These are phyloP conservation scores for Colletes collaris DNA, from an alignment of 2,888 invertebrate species.

Conservation along the genomic window DNA sequence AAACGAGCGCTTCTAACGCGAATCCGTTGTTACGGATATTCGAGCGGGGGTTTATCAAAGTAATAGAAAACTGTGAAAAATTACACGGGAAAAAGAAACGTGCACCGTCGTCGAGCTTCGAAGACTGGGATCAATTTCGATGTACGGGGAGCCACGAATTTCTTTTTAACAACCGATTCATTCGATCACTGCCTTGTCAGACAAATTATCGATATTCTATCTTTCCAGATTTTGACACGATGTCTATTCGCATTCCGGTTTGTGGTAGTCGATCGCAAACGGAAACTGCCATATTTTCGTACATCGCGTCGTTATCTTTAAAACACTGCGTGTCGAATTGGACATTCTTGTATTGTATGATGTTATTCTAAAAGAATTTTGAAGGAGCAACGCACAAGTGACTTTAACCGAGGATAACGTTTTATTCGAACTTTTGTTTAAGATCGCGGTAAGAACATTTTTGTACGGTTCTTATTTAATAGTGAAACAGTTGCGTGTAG, in stretches of 20 bases:
- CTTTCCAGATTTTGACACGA: neutral
- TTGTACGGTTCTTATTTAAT: neutral
- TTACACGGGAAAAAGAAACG: neutral
- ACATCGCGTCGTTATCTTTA: neutral
- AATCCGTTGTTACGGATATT: conserved; percentile 2
- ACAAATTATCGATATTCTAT: conserved; percentile 21
- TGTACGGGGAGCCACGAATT: neutral
- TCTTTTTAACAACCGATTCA: conserved; percentile 23
- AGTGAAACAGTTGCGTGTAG: neutral
- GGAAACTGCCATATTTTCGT: conserved; percentile 42
- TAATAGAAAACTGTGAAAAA: neutral
- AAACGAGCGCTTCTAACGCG: neutral
- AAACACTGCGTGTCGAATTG: neutral
- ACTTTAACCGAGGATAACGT: neutral
- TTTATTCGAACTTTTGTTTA: too few species aligned
- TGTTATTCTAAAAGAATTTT: conserved; percentile 12
- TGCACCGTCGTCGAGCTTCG: neutral
- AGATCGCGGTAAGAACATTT: neutral
- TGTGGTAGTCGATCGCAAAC: conserved; percentile 1
- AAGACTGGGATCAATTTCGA: neutral
- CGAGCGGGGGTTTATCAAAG: neutral
- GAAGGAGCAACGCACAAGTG: conserved; percentile 11
- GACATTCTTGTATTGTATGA: neutral
- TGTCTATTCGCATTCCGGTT: conserved; percentile 7
- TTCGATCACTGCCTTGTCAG: conserved; percentile 44